Conservation (phyloP, 2,888 invertebrate genomes). For the Gymnocheta viridis region DNA sequence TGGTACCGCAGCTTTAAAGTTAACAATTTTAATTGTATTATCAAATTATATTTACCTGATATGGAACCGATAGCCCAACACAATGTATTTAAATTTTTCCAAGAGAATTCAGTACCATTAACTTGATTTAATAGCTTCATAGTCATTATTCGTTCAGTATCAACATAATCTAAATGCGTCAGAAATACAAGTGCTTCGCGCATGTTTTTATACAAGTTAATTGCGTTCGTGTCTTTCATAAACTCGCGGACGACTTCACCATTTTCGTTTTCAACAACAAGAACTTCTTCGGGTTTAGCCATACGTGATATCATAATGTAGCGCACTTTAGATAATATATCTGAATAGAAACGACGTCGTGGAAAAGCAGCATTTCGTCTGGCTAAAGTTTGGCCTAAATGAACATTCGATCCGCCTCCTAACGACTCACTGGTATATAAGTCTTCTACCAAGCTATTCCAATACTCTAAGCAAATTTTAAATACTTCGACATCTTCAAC, state of each 20-base stretch:
- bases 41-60: conserved; percentile 85
- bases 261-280: conserved; percentile 99
- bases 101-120: conserved; percentile 99
- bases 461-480: conserved; percentile 99
- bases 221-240: conserved; percentile 99
- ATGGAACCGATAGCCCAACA: conserved; percentile 99
- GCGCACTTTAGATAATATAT: conserved; percentile 92
- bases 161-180: conserved; percentile 98
- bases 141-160: conserved; percentile 99
- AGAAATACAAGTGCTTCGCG: conserved; percentile 98
- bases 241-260: conserved; percentile 99
- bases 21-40: neutral
- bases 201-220: conserved; percentile 99
- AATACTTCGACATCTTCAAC: conserved; percentile 99
- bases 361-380: conserved; percentile 81
- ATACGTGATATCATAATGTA: conserved; percentile 99
- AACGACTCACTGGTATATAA: conserved; percentile 94
- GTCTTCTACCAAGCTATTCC: conserved; percentile 96
- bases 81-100: conserved; percentile 99
- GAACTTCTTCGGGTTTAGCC: conserved; percentile 99
- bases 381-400: conserved; percentile 76
- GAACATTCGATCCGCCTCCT: conserved; percentile 72
- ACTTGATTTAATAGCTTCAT: conserved; percentile 99
- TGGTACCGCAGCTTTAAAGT: too few species aligned
- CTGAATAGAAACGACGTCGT: conserved; percentile 89